Evolutionary conservation across 2,888 invertebrate genomes (phyloP), one percentile per base, ranked within the genome.

Genomic region (Tridacna gigas): DNA sequence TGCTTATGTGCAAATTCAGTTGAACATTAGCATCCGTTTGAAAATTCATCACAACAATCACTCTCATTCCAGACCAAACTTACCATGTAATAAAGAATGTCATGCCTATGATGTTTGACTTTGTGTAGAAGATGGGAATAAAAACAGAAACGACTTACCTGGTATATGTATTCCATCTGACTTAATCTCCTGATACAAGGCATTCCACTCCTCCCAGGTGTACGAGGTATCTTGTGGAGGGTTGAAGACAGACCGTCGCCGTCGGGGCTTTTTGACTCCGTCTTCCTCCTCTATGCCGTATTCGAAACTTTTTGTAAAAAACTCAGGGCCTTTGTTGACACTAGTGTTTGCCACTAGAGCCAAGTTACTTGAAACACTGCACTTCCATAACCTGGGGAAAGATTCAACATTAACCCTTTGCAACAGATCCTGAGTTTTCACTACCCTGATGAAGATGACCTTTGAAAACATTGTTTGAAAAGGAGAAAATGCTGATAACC

Each of bases 171-270:
- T 96, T 0, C 96, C 88, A 90, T 95, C 96, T 0, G 96, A 96
- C 88, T 96, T 96, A 81, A 96, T 95, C 84, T 89, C 97, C 96
- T 93, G 88, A 60, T 94, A 91, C 91, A 97, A 96, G 97, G 98
- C 98, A 93, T 97, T 97, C 98, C 98, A 98, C 92, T 98, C 97
- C 83, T 96, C 96, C 98, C 98, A 98, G 73, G 96, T 96, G 91
- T 97, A 97, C 4, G 67, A 74, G 1, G 84, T 85, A 45, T 89
- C 88, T 51, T 80, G 82, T 13, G 80, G 78, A 20, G 80, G 79
- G 37, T 83, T 87, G 71, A 85, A 80, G 20, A 89, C 88, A 25
- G 84, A 84, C 15, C 83, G 82, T 48, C 79, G 77, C 45, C 86
- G 77, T 25, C 88, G 75, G 45, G 89, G 90, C 77, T 86, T 80